Conservation (phyloP, 2,797 vertebrate genomes). For the Sebastes flavidus region DNA sequence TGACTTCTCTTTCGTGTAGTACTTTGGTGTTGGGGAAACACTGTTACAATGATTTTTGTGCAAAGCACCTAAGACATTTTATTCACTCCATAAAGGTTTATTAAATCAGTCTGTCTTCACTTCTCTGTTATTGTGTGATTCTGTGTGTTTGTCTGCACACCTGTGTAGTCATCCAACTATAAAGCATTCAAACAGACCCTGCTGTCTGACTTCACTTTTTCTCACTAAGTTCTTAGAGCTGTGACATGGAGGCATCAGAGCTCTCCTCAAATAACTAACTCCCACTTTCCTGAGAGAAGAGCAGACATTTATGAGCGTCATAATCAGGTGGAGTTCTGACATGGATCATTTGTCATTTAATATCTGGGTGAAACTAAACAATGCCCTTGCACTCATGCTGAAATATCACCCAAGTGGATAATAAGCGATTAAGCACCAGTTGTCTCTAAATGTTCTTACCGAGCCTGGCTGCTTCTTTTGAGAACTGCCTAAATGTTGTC, state of each 20-base stretch:
- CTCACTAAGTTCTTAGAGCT: not conserved
- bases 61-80: not conserved
- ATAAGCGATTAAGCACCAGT: slow-evolving; percentile 61
- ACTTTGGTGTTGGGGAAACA: not conserved
- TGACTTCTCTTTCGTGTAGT: not conserved
- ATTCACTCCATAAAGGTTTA: not conserved
- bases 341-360: slow-evolving; percentile 64
- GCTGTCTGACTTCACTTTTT: not conserved
- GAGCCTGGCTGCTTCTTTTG: not conserved
- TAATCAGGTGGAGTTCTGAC: slow-evolving; percentile 43
- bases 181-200: not conserved
- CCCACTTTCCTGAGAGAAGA: slow-evolving; percentile 10
- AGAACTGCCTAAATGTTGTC: not conserved
- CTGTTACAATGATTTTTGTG: not conserved
- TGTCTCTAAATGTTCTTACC: slow-evolving; percentile 41
- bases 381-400: slow-evolving; percentile 49
- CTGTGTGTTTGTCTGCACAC: not conserved
- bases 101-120: not conserved
- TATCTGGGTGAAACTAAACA: slow-evolving; percentile 57
- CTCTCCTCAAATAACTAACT: not conserved
- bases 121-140: not conserved
- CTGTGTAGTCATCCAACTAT: not conserved
- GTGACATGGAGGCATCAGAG: not conserved
- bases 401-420: slow-evolving; percentile 56
- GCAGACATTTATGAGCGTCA: slow-evolving; percentile 25